Conservation (phyloP, 2,888 invertebrate species). For the Lypha dubia region DNA sequence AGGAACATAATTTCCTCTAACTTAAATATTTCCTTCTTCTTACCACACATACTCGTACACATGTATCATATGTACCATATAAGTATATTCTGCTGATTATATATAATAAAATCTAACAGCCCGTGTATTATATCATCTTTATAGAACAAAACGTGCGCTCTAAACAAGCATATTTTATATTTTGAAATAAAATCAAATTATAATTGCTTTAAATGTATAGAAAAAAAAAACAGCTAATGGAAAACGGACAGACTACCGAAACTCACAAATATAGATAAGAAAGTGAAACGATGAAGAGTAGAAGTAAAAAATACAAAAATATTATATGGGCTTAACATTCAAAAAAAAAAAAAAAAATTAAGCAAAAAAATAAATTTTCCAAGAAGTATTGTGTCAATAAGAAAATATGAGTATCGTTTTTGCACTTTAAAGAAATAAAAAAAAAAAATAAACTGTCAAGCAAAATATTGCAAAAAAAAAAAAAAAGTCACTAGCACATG, state of each 20-base stretch:
- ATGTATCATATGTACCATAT: conserved; percentile 10
- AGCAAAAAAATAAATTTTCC: neutral
- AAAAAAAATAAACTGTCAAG: neutral
- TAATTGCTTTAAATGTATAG: conserved; percentile 53
- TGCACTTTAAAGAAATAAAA: neutral
- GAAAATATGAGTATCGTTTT: too few species aligned
- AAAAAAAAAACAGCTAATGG: neutral
- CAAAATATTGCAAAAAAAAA: neutral
- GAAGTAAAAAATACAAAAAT: neutral
- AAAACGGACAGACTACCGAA: conserved; percentile 33
- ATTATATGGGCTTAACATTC: neutral
- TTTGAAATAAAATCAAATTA: conserved; percentile 45
- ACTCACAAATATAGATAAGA: conserved; percentile 12
- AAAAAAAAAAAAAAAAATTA: neutral
- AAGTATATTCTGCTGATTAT: conserved; percentile 20
- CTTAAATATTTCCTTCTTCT: conserved; percentile 8
- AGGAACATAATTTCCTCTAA: neutral
- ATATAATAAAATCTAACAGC: conserved; percentile 39
- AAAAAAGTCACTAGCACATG: conserved; percentile 12
- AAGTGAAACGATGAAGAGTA: neutral
- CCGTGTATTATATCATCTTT: neutral
- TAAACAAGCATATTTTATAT: conserved; percentile 8
- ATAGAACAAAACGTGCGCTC: conserved; percentile 8
- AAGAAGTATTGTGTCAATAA: conserved; percentile 10
- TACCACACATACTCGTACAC: neutral